These are phyloP conservation scores for Leucosticte australis DNA, from an alignment of 2,113 vertebrate genomes.

Conservation along the genomic window DNA sequence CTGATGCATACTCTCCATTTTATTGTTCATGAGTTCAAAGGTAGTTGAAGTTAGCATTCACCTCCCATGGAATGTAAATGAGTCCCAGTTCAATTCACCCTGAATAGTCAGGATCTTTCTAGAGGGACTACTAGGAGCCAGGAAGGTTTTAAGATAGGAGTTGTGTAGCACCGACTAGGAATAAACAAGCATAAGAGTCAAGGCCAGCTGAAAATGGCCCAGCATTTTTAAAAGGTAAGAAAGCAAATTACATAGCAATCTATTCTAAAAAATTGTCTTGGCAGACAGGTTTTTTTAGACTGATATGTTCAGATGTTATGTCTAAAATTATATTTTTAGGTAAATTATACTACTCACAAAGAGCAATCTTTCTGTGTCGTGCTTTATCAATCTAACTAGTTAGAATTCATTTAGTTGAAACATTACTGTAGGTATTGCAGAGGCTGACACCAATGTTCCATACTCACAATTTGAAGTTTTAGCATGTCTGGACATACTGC, in stretches of 20 bases:
- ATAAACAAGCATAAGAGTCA: neutral
- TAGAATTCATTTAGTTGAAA: no score
- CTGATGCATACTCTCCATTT: neutral
- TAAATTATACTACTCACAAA: neutral
- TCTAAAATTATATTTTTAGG: neutral
- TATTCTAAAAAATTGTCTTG: neutral
- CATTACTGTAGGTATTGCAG: no score
- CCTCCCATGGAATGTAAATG: neutral
- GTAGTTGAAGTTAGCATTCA: neutral
- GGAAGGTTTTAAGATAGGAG: neutral
- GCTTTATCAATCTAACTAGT: no score
- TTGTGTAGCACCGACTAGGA: neutral
- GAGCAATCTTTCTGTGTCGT: no score
- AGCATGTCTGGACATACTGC: neutral
- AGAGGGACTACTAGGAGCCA: rapidly evolving
- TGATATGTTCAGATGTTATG: neutral
- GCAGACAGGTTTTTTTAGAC: neutral
- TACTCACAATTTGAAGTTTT: no score
- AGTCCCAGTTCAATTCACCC: neutral
- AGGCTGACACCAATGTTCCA: no score
- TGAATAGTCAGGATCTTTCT: neutral
- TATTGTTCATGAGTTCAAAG: neutral
- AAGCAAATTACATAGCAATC: neutral
- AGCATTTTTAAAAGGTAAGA: neutral
- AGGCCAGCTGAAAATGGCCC: neutral